Evolutionary conservation across 2,888 invertebrate genomes (phyloP), one percentile per base, ranked within the genome.

Genomic region (Drosophila borborema): DNA sequence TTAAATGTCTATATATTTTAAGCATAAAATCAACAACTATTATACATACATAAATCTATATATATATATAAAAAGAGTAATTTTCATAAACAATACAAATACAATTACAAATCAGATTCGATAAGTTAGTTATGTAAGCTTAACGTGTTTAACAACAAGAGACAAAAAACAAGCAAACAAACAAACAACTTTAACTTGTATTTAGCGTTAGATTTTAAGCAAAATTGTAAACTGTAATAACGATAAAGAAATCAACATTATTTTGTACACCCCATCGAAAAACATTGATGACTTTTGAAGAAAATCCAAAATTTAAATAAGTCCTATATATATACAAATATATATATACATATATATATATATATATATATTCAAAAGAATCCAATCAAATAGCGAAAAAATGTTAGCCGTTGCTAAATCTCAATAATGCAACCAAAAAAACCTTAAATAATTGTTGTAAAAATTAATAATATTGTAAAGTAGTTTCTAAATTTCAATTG

Each of bases 361-460:
- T 54, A 38, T n/a, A 55, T n/a, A 40, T 74, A 78, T 65, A 80
- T 66, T 31, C 12, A 74, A 76, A 83, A 72, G 76, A 86, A 88
- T 69, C 67, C 61, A 74, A 80, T 73, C 80, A 67, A 78, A 84
- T 89, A 86, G 84, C 74, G 71, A 86, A 51, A 51, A 86, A 88
- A 88, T 86, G 74, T 83, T 83, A 85, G 77, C 67, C 64, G 76
- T 84, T 84, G 78, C 74, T 62, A 77, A 74, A 77, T 74, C 77
- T 72, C 78, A 74, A 77, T 69, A 76, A 58, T 56, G 80, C 80
- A 87, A 82, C 80, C 78, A 81, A 79, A 86, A 86, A 77, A 86
- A 77, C 74, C 66, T 78, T 74, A 84, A 84, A 78, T 74, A 82
- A 77, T 85, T 85, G 84, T 85, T 87, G 88, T 85, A 85, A 81